These are phyloP conservation scores for Zaprionus ghesquierei DNA, from an alignment of 1,140 invertebrate genomes.

Conservation along the genomic window DNA sequence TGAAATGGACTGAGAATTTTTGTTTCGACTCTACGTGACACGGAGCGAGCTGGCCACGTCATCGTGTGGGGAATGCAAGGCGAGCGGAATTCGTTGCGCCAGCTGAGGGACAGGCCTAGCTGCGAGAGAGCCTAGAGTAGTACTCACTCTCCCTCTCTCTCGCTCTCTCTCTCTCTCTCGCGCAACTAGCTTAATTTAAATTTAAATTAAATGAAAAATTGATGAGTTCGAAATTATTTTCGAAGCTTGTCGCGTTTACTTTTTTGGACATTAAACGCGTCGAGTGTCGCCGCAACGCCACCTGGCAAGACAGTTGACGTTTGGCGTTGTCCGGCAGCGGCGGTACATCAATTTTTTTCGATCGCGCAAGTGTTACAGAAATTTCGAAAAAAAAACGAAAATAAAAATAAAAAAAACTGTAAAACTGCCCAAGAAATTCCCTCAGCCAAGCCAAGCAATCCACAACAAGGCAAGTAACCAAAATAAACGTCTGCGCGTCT, in stretches of 20 bases:
- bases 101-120: neutral
- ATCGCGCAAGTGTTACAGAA: slow-evolving; percentile 27
- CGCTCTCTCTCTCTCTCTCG: neutral
- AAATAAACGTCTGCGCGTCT: neutral
- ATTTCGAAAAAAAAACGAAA: neutral
- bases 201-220: slow-evolving; percentile 79
- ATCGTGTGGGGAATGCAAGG: slow-evolving; percentile 70
- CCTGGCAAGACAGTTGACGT: slow-evolving; percentile 63
- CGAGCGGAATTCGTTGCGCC: slow-evolving; percentile 65
- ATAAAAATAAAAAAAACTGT: neutral
- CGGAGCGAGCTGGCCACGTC: slow-evolving; percentile 48
- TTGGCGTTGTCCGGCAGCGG: slow-evolving; percentile 65
- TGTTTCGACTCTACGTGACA: slow-evolving; percentile 42
- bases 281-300: slow-evolving; percentile 51
- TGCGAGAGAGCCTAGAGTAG: neutral
- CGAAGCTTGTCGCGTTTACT: slow-evolving; percentile 46
- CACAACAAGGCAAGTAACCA: slow-evolving; percentile 29
- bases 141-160: slow-evolving; percentile 2
- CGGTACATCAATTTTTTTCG: slow-evolving; percentile 40
- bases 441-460: neutral
- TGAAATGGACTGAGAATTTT: neutral
- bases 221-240: slow-evolving; percentile 55
- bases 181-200: slow-evolving; percentile 57
- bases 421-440: neutral
- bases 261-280: slow-evolving; percentile 56